phyloP scores from a whole-genome alignment of 2,797 vertebrate species.

The Moxostoma hubbsi region DNA sequence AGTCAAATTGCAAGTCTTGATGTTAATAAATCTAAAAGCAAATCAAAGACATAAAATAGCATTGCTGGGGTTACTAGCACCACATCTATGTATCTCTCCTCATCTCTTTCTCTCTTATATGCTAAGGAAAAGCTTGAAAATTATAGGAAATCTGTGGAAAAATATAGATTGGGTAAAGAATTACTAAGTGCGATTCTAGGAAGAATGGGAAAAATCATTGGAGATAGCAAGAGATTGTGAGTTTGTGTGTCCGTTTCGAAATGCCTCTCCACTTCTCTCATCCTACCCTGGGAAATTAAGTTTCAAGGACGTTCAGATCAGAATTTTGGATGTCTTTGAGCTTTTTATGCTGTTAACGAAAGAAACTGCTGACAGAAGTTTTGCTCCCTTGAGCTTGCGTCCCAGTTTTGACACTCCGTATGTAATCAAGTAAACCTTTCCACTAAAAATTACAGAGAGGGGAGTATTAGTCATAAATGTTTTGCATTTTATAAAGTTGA shows the following conservation, averaged over 20 bases:
- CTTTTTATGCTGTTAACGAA: constrained; percentile 59
- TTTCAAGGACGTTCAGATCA: constrained; percentile 67
- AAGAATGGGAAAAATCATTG: constrained; percentile 3
- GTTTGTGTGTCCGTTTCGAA: neutral
- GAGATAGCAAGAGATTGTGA: neutral
- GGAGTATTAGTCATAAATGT: constrained; percentile 14
- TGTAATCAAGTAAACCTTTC: constrained; percentile 68
- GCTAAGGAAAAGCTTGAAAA: too few relatives aligned
- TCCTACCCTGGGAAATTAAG: constrained; percentile 65
- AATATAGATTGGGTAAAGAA: neutral
- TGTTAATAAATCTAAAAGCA: neutral
- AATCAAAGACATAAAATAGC: neutral
- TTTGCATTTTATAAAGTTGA: constrained; percentile 4
- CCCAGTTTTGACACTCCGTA: constrained; percentile 62
- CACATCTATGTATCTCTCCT: neutral
- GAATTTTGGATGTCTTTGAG: constrained; percentile 31
- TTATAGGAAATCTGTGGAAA: neutral
- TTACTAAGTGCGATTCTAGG: neutral
- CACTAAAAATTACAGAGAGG: constrained; percentile 62
- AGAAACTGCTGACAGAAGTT: constrained; percentile 65
- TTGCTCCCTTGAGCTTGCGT: constrained; percentile 64
- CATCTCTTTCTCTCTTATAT: too few relatives aligned
- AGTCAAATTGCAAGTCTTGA: neutral
- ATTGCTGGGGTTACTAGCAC: neutral
- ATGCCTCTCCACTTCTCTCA: neutral